These are phyloP conservation scores for Aphaenogaster ashmeadi DNA, from an alignment of 1,140 invertebrate genomes.

Conservation along the genomic window DNA sequence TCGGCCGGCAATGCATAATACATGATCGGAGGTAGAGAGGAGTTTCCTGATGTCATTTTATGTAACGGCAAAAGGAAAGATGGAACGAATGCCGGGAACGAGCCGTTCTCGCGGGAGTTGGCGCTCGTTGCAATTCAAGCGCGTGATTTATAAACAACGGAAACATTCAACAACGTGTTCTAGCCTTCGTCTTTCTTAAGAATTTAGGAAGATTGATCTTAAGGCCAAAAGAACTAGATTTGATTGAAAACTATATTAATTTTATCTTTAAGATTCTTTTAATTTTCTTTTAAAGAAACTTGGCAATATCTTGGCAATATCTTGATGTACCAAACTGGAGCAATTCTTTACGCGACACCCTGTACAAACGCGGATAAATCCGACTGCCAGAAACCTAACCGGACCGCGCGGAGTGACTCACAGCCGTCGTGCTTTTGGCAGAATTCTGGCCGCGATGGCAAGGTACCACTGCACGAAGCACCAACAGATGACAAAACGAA, in stretches of 20 bases:
- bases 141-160: background rate
- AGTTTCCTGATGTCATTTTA: constrained; percentile 52
- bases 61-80: constrained; percentile 43
- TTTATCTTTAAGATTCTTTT: background rate
- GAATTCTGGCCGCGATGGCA: constrained; percentile 40
- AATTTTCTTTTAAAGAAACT: background rate
- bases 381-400: constrained; percentile 56
- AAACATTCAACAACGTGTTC: background rate
- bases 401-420: constrained; percentile 62
- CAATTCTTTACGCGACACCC: background rate
- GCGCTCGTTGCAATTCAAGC: constrained; percentile 10
- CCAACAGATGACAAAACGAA: constrained; percentile 20
- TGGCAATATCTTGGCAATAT: background rate
- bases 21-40: constrained; percentile 48
- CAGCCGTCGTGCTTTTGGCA: constrained; percentile 39
- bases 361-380: constrained; percentile 53
- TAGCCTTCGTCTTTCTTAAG: background rate
- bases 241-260: background rate
- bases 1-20: constrained; percentile 59
- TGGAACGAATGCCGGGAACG: constrained; percentile 3
- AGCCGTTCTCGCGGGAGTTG: constrained; percentile 37
- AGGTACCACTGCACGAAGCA: constrained; percentile 40
- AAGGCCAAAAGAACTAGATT: background rate
- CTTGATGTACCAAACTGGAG: background rate
- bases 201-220: background rate